Evolutionary conservation across 2,797 vertebrate species (phyloP), one percentile per base, ranked within the genome.

Genomic region (Thamnophis elegans): DNA sequence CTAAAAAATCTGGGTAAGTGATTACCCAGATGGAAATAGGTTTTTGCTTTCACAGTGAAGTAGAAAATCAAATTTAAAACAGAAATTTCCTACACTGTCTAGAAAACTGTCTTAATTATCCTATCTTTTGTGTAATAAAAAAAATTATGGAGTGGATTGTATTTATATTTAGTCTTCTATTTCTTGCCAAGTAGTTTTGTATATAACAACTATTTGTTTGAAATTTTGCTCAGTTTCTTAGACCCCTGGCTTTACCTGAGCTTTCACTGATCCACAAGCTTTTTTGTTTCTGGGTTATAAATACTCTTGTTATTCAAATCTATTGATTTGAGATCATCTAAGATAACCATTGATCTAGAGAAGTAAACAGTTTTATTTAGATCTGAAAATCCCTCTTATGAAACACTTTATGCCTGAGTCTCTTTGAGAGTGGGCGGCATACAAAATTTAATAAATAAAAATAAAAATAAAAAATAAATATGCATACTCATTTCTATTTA

Each of bases 51-150:
- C 28, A 85, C 55, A 90, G 53, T 91, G 87, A 87, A 91, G 78
- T 90, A 90, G 90, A 26, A 78, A 62, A 20, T 93, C 92, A 91
- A 91, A 1, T 51, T 9, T 58, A 90, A 51, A 6, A 47, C 47
- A n/a, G 65, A 54, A 87, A n/a, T n/a, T 56, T 87, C 54, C 53
- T 32, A 87, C 28, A 56, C 9, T 22, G 1, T 86, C 26, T 55
- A 18, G 53, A 86, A n/a, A 36, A 86, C 8, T 55, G 53, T 4
- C 18, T 54, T 54, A 14, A 20, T 56, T 56, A 20, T 1, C 12
- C 53, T 51, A 9, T 47, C 7, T 82, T 56, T 26, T 82, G 22
- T 1, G 1, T 53, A 53, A 56, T 59, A 18, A 59, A 42, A 54
- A 88, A 18, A 51, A n/a, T 10, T 56, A 16, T 78, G 42, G 54